Conservation (phyloP, 2,888 invertebrate genomes). For the Trachelus tabidus region DNA sequence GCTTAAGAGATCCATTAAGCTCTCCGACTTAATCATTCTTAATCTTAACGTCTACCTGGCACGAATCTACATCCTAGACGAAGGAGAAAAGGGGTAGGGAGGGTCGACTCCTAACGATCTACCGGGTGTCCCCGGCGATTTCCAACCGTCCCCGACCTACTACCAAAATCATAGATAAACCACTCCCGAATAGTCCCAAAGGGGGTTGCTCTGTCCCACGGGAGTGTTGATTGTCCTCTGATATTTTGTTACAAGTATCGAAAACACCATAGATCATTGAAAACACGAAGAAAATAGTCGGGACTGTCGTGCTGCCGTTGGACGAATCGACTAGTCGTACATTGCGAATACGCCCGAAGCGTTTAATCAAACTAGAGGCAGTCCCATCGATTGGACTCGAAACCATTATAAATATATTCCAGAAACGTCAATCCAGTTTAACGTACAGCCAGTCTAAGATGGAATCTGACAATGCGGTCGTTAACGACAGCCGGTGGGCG, state of each 20-base stretch:
- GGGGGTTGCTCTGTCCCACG: not conserved
- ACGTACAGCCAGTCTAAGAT: not conserved
- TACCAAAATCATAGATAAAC: not conserved
- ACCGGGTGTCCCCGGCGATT: not conserved
- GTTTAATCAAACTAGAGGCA: not conserved
- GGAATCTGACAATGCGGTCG: not conserved
- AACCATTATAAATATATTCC: not conserved
- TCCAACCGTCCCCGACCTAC: not conserved
- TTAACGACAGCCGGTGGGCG: not conserved
- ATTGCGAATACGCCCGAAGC: not conserved
- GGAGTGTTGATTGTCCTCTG: not conserved
- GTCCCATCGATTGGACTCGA: not conserved
- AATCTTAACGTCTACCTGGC: constrained; percentile 13
- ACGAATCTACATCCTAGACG: not conserved
- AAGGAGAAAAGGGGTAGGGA: not conserved
- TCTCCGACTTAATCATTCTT: constrained; percentile 39
- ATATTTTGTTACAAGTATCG: not conserved
- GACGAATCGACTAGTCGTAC: too few species aligned
- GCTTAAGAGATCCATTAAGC: constrained; percentile 47
- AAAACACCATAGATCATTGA: not conserved
- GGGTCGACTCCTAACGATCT: not conserved
- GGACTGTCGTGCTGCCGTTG: too few species aligned
- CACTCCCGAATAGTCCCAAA: not conserved
- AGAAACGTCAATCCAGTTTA: not conserved
- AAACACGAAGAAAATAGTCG: not conserved